Base-by-base conservation (phyloP, 2,113 vertebrate genomes). In the Microcebus jonahi region DNA sequence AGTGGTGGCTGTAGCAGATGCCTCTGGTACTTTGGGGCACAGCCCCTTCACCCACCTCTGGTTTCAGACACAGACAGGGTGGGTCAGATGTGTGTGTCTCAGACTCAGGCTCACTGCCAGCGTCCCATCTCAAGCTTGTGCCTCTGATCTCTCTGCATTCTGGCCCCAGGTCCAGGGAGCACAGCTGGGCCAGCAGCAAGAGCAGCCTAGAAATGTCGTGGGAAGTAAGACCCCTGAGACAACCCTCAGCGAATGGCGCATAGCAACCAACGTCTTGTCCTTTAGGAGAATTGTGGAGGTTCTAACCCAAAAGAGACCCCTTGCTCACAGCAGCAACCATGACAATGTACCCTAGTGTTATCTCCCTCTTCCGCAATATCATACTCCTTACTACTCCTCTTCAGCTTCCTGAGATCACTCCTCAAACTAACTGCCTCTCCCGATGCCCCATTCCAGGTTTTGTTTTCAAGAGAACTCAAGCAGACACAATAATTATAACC, bases 261-360 rank as follows among this genome's bases (percentile, higher is more conserved):
- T 0, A n/a, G 67, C 55, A 94, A 11, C 36, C 31, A 80, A 14
- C 31, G 14, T 57, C 20, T 27, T 70, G 17, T 71, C 34, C 25
- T 48, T 27, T 5, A 10, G 70, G 31, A 71, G n/a, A 77, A 71
- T 1, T 3, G 1, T 48, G 17, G 42, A 18, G 15, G 10, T 61
- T 63, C 53, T 42, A 68, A 29, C 8, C 59, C 63, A 65, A 82
- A 4, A n/a, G 13, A 85, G n/a, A 3, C 18, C 8, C 23, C 3
- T 42, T 48, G 61, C 42, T 63, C 73, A 42, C 21, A 67, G 36
- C 25, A 53, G 36, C 67, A 21, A 42, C 55, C 7, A 4, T 11
- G 5, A 31, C 15, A 39, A 25, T 7, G 13, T 17, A 20, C 1
- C 45, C 36, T 65, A 48, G 2, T 5, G 34, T n/a, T 36, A 0